A percentile compares a stretch with the other conserved stretches of the same genome.
These are phyloP conservation scores for Pipistrellus kuhlii DNA, from an alignment of 2,797 vertebrate genomes.

Conservation along the genomic window DNA sequence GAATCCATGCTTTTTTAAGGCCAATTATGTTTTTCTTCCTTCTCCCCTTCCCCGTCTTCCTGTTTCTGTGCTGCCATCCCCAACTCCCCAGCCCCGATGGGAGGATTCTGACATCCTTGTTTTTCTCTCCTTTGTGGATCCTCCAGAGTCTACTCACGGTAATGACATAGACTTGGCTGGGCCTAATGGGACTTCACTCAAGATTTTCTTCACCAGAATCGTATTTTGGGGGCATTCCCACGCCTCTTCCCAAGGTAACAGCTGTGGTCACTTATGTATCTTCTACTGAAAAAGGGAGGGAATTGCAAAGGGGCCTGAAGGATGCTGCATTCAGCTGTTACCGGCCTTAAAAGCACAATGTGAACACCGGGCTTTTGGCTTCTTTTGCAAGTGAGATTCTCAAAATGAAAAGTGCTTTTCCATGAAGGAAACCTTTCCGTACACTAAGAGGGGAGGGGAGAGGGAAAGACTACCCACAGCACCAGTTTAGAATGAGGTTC, in stretches of 20 bases:
- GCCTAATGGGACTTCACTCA: neutral
- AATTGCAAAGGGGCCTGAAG: slow-evolving; percentile 61
- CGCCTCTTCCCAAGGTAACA: neutral
- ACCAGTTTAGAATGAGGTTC: slow-evolving; percentile 85
- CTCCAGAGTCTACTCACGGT: neutral
- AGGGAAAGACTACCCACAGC: slow-evolving; percentile 78
- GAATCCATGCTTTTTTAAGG: slow-evolving; percentile 77
- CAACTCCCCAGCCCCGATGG: slow-evolving; percentile 63
- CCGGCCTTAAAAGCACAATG: slow-evolving; percentile 74
- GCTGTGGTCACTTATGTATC: slow-evolving; percentile 39
- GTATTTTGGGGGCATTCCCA: neutral
- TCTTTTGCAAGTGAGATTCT: slow-evolving; percentile 74
- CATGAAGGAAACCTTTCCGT: slow-evolving; percentile 73
- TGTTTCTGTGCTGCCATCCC: slow-evolving; percentile 39
- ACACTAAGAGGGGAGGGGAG: slow-evolving; percentile 37
- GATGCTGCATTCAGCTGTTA: slow-evolving; percentile 44
- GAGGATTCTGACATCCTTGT: slow-evolving; percentile 34
- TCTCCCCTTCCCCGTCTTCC: slow-evolving; percentile 62
- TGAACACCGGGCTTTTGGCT: slow-evolving; percentile 78
- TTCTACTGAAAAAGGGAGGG: slow-evolving; percentile 59
- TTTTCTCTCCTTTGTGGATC: neutral
- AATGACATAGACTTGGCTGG: neutral
- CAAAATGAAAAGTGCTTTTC: slow-evolving; percentile 73
- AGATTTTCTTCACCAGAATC: slow-evolving; percentile 17
- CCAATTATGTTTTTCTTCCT: slow-evolving; percentile 73